phyloP scores from a whole-genome alignment of 2,888 invertebrate species.

The Kryphioiulus occultus region DNA sequence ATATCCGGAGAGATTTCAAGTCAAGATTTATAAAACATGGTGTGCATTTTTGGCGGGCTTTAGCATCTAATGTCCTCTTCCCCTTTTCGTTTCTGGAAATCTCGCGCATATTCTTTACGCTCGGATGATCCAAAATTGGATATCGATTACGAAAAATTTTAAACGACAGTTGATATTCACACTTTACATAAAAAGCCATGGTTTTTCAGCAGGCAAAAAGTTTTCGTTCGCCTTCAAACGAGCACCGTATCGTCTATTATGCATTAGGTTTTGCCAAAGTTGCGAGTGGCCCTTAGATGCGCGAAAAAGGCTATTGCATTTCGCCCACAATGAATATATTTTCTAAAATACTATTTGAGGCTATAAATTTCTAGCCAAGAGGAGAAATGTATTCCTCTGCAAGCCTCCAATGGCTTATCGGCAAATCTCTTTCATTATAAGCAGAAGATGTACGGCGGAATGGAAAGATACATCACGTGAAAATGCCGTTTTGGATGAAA shows the following conservation, averaged over 20 bases:
- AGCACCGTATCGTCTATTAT: background rate
- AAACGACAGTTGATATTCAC: constrained; percentile 36
- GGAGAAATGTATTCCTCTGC: background rate
- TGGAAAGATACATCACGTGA: background rate
- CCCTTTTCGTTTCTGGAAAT: background rate
- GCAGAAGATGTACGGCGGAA: background rate
- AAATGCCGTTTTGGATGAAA: background rate
- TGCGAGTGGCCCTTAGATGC: background rate
- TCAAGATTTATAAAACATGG: background rate
- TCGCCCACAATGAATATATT: constrained; percentile 32
- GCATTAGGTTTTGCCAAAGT: background rate
- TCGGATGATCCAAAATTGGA: constrained; percentile 39
- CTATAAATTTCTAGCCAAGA: constrained; percentile 10
- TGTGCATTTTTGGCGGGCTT: background rate
- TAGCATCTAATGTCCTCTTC: background rate
- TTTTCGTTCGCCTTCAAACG: background rate
- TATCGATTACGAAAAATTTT: constrained; percentile 33
- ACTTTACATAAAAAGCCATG: constrained; percentile 20
- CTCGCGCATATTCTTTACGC: constrained; percentile 27
- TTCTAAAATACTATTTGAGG: background rate
- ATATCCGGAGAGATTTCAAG: background rate
- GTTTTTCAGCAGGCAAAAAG: background rate
- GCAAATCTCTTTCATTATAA: constrained; percentile 17
- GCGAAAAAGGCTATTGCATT: background rate
- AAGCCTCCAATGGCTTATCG: background rate